These are phyloP conservation scores for Crioceris asparagi DNA, from an alignment of 2,888 invertebrate genomes.

Conservation along the genomic window DNA sequence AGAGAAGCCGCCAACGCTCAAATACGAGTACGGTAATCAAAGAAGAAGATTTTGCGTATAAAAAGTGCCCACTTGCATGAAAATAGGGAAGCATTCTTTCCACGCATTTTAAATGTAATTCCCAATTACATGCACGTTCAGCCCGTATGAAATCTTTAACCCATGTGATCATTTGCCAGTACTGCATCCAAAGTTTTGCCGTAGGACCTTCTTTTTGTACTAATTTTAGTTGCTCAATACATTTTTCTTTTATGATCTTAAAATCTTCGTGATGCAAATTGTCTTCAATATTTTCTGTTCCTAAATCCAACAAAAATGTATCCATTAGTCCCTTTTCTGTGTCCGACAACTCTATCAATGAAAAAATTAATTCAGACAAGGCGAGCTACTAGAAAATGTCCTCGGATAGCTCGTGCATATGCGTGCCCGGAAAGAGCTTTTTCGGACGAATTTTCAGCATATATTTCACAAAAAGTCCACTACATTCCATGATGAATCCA, in stretches of 20 bases:
- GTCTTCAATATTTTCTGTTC: conserved; percentile 10
- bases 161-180: conserved; percentile 22
- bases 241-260: conserved; percentile 15
- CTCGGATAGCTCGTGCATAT: conserved; percentile 23
- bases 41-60: conserved; percentile 16
- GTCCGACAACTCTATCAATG: conserved; percentile 15
- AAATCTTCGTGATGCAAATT: conserved; percentile 16
- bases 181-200: conserved; percentile 21
- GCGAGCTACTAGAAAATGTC: conserved; percentile 20
- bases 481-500: conserved; percentile 7
- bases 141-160: conserved; percentile 24
- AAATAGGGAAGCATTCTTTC: conserved; percentile 9
- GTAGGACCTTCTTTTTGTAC: conserved; percentile 19
- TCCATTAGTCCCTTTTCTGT: conserved; percentile 19
- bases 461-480: conserved; percentile 5
- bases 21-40: too few relatives aligned
- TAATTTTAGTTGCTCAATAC: conserved; percentile 13
- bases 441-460: conserved; percentile 6
- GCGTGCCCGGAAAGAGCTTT: conserved; percentile 17
- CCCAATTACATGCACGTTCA: conserved; percentile 26
- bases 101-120: conserved; percentile 12
- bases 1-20: too few relatives aligned
- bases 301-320: conserved; percentile 15
- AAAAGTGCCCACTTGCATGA: conserved; percentile 9
- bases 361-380: conserved; percentile 20